phyloP scores from a whole-genome alignment of 1,140 invertebrate species.

The Matsumurasca onukii region DNA sequence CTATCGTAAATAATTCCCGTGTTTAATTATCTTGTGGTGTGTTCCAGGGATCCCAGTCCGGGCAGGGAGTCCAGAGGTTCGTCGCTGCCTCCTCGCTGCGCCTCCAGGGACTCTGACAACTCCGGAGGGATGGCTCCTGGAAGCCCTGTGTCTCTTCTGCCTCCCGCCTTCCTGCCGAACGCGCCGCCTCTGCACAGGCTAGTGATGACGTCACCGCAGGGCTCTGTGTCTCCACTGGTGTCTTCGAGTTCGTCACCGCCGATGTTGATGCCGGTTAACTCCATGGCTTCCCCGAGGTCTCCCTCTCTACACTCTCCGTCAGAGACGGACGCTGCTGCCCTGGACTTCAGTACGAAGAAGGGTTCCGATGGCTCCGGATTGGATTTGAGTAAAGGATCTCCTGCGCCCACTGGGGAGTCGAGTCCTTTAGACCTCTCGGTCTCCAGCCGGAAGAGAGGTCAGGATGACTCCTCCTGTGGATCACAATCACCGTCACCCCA shows the following conservation, averaged over 20 bases:
- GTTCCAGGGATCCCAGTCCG: constrained; percentile 71
- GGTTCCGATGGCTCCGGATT: constrained; percentile 55
- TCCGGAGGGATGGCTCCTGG: constrained; percentile 57
- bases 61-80: constrained; percentile 72
- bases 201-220: constrained; percentile 64
- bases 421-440: constrained; percentile 79
- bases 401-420: constrained; percentile 54
- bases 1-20: constrained; percentile 12
- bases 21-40: constrained; percentile 12
- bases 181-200: constrained; percentile 65
- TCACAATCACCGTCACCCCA: constrained; percentile 48
- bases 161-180: constrained; percentile 54
- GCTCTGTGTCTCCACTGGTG: constrained; percentile 59
- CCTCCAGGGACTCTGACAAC: constrained; percentile 66
- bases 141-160: constrained; percentile 50
- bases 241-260: constrained; percentile 60
- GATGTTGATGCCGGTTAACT: constrained; percentile 51
- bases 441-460: constrained; percentile 67
- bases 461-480: constrained; percentile 61
- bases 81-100: constrained; percentile 61
- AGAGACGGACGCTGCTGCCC: constrained; percentile 58
- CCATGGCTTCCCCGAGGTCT: constrained; percentile 47
- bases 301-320: constrained; percentile 49
- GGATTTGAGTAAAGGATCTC: constrained; percentile 60
- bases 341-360: constrained; percentile 77